Evolutionary conservation across 1,140 invertebrate genomes (phyloP).

Genomic region (Drosophila bipectinata): DNA sequence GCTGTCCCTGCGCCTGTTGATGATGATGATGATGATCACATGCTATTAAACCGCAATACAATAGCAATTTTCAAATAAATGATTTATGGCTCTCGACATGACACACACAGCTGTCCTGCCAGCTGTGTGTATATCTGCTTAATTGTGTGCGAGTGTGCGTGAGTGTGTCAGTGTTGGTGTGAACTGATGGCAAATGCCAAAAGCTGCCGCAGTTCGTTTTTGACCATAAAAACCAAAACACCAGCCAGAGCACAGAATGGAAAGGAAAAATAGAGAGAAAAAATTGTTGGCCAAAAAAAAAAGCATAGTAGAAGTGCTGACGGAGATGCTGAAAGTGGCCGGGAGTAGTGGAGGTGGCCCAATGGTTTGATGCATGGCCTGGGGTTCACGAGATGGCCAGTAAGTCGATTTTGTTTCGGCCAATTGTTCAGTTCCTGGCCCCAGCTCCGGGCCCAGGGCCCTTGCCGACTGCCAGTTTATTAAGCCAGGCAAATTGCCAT

Average conservation of each 20-base stretch:
- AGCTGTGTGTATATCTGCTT: not conserved
- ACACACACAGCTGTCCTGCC: conserved; percentile 39
- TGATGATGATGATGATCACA: conserved; percentile 72
- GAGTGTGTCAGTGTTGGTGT: not conserved
- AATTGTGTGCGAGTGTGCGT: not conserved
- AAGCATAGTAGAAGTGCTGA: conserved; percentile 16
- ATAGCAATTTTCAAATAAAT: conserved; percentile 81
- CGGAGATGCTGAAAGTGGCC: conserved; percentile 20
- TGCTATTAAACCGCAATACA: conserved; percentile 81
- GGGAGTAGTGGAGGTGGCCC: not conserved
- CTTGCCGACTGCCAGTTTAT: conserved; percentile 26
- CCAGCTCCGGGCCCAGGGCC: too few species aligned
- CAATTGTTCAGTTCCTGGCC: conserved; percentile 17
- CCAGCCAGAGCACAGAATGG: conserved; percentile 10
- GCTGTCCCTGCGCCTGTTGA: conserved; percentile 16
- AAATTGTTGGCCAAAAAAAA: conserved; percentile 6
- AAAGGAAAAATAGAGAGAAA: conserved; percentile 5
- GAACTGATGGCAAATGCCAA: conserved; percentile 42
- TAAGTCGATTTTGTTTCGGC: conserved; percentile 51
- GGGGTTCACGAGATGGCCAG: conserved; percentile 31
- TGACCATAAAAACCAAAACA: conserved; percentile 50
- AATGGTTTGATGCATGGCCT: conserved; percentile 38
- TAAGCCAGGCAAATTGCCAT: conserved; percentile 23
- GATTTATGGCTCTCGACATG: conserved; percentile 74
- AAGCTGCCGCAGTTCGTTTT: conserved; percentile 56